Conservation (phyloP, 2,797 vertebrate genomes). For the Neosalanx taihuensis region DNA sequence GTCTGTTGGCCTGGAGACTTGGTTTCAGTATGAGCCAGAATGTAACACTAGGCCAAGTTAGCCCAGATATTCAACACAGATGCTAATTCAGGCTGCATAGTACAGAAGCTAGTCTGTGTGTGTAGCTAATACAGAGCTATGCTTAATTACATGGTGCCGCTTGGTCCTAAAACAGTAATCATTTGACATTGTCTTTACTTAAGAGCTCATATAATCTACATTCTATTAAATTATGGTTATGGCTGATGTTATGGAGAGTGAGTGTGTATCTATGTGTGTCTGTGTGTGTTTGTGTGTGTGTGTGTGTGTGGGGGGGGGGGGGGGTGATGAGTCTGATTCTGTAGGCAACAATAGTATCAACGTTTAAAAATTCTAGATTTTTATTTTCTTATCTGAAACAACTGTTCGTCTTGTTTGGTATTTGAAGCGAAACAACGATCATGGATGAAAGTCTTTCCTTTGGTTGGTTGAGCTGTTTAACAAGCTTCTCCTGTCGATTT, state of each 20-base stretch:
- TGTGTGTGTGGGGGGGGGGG: too few species aligned
- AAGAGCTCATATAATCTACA: slow-evolving; percentile 32
- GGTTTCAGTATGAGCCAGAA: neutral
- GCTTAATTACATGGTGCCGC: slow-evolving; percentile 37
- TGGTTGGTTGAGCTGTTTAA: slow-evolving; percentile 45
- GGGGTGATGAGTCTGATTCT: too few species aligned
- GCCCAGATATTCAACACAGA: slow-evolving; percentile 1
- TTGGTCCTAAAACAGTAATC: slow-evolving; percentile 44
- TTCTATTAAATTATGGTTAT: slow-evolving; percentile 35
- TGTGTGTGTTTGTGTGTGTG: slow-evolving; percentile 23
- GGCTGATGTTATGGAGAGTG: slow-evolving; percentile 2
- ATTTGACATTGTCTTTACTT: slow-evolving; percentile 48
- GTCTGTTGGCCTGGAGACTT: neutral
- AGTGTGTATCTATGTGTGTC: slow-evolving; percentile 5
- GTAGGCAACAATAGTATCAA: too few species aligned
- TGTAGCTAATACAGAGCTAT: slow-evolving; percentile 1
- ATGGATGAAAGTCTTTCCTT: slow-evolving; percentile 18
- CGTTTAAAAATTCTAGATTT: too few species aligned
- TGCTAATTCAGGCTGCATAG: slow-evolving; percentile 19
- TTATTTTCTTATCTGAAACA: too few species aligned
- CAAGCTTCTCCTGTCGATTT: slow-evolving; percentile 28
- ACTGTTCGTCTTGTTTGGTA: too few species aligned
- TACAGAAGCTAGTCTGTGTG: slow-evolving; percentile 19
- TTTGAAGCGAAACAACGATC: too few species aligned
- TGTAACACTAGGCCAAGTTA: slow-evolving; percentile 2